phyloP scores from a whole-genome alignment of 2,888 invertebrate genomes.

The Branchellion lobata region DNA sequence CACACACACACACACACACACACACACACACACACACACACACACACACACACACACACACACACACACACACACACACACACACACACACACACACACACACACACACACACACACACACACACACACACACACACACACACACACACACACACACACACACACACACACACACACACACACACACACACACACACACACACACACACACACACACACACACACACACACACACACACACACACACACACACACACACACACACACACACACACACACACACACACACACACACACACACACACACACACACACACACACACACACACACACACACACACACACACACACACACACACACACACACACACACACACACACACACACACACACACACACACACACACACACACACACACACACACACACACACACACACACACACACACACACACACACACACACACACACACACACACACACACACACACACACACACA shows the following conservation, averaged over 20 bases:
- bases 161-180: too few species aligned
- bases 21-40: background rate
- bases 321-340: conserved; percentile 13
- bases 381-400: conserved; percentile 17
- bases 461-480: too few species aligned
- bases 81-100: conserved; percentile 1
- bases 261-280: conserved; percentile 3
- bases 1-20: too few species aligned
- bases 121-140: too few species aligned
- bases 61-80: background rate
- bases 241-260: background rate
- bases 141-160: too few species aligned
- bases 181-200: too few species aligned
- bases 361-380: conserved; percentile 15
- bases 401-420: conserved; percentile 23
- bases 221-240: too few species aligned
- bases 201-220: too few species aligned
- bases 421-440: conserved; percentile 23
- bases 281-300: conserved; percentile 12
- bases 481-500: background rate
- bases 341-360: conserved; percentile 16
- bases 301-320: conserved; percentile 12
- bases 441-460: too few species aligned
- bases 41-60: too few species aligned
- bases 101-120: background rate